phyloP scores from a whole-genome alignment of 1,140 invertebrate genomes.

The Holcopasites calliopsidis region DNA sequence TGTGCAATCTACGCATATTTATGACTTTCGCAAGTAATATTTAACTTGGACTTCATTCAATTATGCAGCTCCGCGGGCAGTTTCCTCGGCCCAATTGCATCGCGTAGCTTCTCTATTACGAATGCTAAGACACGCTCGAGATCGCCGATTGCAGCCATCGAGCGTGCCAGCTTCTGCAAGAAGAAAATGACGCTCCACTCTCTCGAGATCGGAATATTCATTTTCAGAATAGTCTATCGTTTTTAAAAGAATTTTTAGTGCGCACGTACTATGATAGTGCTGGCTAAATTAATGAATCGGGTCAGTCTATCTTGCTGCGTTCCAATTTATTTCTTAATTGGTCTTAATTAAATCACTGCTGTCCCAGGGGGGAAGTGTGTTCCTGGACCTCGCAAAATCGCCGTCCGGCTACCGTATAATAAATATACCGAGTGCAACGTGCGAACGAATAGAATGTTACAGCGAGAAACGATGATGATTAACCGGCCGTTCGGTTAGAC shows the following conservation, averaged over 20 bases:
- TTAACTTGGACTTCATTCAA: constrained; percentile 36
- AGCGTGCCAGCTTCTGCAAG: neutral
- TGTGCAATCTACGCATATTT: constrained; percentile 31
- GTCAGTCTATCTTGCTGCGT: too few species aligned
- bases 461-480: constrained; percentile 61
- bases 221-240: neutral
- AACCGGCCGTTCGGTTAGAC: constrained; percentile 64
- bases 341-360: constrained; percentile 26
- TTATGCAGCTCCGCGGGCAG: constrained; percentile 27
- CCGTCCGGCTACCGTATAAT: constrained; percentile 53
- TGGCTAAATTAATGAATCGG: too few species aligned
- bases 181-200: too few species aligned
- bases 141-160: neutral
- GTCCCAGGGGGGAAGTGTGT: neutral
- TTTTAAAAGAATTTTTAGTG: too few species aligned
- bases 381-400: constrained; percentile 15
- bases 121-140: neutral
- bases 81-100: constrained; percentile 43
- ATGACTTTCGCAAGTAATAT: constrained; percentile 49
- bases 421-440: constrained; percentile 14
- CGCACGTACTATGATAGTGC: too few species aligned
- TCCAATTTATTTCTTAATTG: too few species aligned
- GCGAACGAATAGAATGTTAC: constrained; percentile 42
- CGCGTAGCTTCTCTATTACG: constrained; percentile 2
- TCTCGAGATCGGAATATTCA: neutral